Percentiles rank a stretch among this genome's conserved stretches.
Evolutionary conservation across 2,888 invertebrate genomes (phyloP).

Genomic region (Athalia rosae): DNA sequence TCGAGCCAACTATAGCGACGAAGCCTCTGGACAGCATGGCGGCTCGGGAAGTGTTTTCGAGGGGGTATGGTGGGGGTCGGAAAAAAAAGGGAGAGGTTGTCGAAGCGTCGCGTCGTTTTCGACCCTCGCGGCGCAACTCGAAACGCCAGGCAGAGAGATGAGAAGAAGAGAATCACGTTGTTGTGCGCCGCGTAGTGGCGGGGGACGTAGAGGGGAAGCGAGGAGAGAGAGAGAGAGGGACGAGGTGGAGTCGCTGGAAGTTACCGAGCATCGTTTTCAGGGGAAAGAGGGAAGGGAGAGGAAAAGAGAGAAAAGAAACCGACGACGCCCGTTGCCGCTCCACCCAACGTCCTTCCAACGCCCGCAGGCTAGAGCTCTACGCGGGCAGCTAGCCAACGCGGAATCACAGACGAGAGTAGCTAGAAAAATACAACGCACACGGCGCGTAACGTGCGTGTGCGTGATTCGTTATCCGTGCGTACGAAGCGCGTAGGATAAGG

Average conservation of each 20-base stretch:
- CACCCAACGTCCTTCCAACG: neutral
- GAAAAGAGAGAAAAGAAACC: neutral
- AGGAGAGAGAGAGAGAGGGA: conserved; percentile 3
- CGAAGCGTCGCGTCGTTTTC: neutral
- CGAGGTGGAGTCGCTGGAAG: neutral
- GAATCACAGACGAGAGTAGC: neutral
- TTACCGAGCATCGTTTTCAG: neutral
- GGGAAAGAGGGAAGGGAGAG: neutral
- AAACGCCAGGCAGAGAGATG: conserved; percentile 48
- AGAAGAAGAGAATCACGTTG: neutral
- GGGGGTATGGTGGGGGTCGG: conserved; percentile 41
- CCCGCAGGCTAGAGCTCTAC: too few species aligned
- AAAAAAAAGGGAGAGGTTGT: neutral
- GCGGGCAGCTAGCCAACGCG: conserved; percentile 18
- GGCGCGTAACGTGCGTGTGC: neutral
- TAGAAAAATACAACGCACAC: neutral
- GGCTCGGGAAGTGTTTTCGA: too few species aligned
- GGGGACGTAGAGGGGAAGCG: neutral
- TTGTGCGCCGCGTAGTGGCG: neutral
- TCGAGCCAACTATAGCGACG: too few species aligned
- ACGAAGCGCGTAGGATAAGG: too few species aligned
- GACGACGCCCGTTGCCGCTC: neutral
- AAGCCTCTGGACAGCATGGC: too few species aligned
- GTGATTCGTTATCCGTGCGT: too few species aligned
- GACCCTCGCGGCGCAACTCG: conserved; percentile 48